phyloP scores from a whole-genome alignment of 30 jellyfish, hydroid and myxozoan species.

The Sanderia malayensis region DNA sequence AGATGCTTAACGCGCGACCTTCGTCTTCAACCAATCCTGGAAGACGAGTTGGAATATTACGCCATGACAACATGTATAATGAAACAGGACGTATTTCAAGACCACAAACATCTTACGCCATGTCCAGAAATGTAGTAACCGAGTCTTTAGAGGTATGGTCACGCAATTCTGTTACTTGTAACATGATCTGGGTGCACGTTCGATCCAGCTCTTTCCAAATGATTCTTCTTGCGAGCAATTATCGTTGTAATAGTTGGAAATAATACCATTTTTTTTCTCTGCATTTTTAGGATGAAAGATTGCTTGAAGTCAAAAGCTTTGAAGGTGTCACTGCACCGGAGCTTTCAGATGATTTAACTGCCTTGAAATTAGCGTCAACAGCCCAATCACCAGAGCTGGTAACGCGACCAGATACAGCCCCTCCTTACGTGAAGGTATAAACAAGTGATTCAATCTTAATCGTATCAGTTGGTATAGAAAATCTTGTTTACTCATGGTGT shows the following conservation, averaged over 20 bases:
- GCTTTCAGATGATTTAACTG: slow-evolving; percentile 39
- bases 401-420: slow-evolving; percentile 70
- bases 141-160: no score
- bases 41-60: slow-evolving; percentile 33
- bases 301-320: slow-evolving; percentile 13
- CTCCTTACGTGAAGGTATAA: slow-evolving; percentile 18
- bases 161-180: no score
- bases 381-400: not conserved
- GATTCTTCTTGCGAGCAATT: no score
- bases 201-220: no score
- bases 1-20: slow-evolving; percentile 26
- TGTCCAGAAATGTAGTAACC: not conserved
- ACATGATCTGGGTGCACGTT: no score
- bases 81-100: slow-evolving; percentile 3
- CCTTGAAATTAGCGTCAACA: not conserved
- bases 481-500: no score
- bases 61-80: slow-evolving; percentile 22
- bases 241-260: no score
- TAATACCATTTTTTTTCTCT: no score
- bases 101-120: slow-evolving; percentile 38
- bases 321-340: slow-evolving; percentile 53
- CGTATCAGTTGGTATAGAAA: no score
- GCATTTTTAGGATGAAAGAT: not conserved
- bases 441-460: no score
- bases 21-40: slow-evolving; percentile 58